Evolutionary conservation across 2,888 invertebrate genomes (phyloP), one percentile per base, ranked within the genome.

Genomic region (Clunio marinus): DNA sequence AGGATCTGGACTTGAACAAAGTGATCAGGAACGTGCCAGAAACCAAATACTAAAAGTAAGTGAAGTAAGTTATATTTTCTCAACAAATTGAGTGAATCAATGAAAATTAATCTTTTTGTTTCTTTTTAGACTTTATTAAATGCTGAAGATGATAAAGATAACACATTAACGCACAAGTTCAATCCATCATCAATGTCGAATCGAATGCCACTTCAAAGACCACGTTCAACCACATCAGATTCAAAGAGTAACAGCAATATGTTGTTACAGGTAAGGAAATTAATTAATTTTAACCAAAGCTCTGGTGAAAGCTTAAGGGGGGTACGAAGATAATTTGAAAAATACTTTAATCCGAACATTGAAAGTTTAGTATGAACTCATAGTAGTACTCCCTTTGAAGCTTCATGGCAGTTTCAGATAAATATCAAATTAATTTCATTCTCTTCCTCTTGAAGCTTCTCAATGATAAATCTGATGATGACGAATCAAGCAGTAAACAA

Each of bases 401-500:
- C 57, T 69, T n/a, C n/a, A n/a, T n/a, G n/a, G n/a, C n/a, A n/a
- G n/a, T n/a, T n/a, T n/a, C n/a, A n/a, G n/a, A n/a, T n/a, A n/a
- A n/a, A n/a, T n/a, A n/a, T n/a, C n/a, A n/a, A n/a, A n/a, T n/a
- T n/a, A n/a, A n/a, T n/a, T n/a, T n/a, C n/a, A n/a, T n/a, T n/a
- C n/a, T n/a, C n/a, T n/a, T 45, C 10, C 68, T 27, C 46, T 78
- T 77, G 22, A 76, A 91, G 89, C 84, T 93, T 77, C 81, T 92
- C 71, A 92, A 91, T 75, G 89, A 91, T 72, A 90, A 88, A 78
- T 88, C 86, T 70, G 91, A 91, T 73, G 89, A 90, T 72, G 91
- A 91, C 72, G 86, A 86, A 71, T 83, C 85, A 69, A 82, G 32
- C 72, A 73, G 69, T 78, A 73, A 79, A 68, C 72, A 72, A 58